These are phyloP conservation scores for Mesoclemmys tuberculata DNA, from an alignment of 2,113 vertebrate genomes.

Conservation along the genomic window DNA sequence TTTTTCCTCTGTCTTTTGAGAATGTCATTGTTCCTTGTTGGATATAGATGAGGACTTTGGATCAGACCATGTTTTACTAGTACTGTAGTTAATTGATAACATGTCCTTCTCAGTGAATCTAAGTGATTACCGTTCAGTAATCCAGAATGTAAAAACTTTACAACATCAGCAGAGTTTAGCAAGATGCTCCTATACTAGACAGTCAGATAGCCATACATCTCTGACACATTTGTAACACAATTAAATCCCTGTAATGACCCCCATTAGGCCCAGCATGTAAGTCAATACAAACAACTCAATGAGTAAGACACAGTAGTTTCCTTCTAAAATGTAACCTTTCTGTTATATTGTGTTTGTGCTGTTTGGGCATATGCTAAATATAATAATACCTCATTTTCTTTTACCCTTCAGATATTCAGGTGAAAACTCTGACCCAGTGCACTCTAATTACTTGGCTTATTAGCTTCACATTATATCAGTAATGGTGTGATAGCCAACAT, in stretches of 20 bases:
- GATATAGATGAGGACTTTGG: not conserved
- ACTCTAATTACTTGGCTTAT: constrained; percentile 84
- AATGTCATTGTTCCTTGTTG: not conserved
- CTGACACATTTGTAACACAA: not conserved
- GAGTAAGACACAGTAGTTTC: constrained; percentile 16
- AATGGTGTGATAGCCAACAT: constrained; percentile 75
- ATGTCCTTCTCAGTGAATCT: not conserved
- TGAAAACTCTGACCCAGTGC: constrained; percentile 79
- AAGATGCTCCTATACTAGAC: not conserved
- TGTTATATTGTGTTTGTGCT: not conserved
- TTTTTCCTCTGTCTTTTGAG: not conserved
- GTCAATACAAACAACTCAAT: constrained; percentile 33
- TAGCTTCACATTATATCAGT: constrained; percentile 79
- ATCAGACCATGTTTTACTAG: not conserved
- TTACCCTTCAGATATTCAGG: constrained; percentile 77
- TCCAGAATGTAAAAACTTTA: not conserved
- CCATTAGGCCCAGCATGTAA: constrained; percentile 14
- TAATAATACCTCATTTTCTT: constrained; percentile 66
- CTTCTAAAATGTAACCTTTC: constrained; percentile 17
- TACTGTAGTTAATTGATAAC: not conserved
- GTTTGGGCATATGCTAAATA: constrained; percentile 60
- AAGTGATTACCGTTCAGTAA: not conserved
- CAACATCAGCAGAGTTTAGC: not conserved
- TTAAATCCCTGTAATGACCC: constrained; percentile 36
- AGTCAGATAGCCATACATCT: not conserved